phyloP scores from a whole-genome alignment of 2,888 invertebrate species.

The Masnerella sp. region DNA sequence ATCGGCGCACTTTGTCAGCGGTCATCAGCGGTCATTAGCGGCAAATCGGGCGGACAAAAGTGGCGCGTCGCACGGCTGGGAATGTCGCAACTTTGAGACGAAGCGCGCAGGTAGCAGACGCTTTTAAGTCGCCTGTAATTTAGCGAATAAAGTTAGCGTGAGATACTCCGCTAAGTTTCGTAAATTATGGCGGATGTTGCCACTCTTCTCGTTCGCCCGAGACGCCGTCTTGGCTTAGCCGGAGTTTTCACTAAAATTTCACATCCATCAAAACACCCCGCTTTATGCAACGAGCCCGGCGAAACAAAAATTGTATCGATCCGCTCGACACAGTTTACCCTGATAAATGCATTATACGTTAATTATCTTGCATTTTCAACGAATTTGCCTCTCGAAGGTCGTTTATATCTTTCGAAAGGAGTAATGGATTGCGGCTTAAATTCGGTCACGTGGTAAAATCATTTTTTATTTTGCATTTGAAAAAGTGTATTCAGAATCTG shows the following conservation, averaged over 20 bases:
- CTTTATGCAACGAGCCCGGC: constrained; percentile 30
- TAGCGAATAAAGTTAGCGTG: constrained; percentile 70
- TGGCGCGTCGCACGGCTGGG: constrained; percentile 63
- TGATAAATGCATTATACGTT: constrained; percentile 14
- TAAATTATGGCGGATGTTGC: constrained; percentile 63
- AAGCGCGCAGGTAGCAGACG: constrained; percentile 65
- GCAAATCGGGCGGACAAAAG: constrained; percentile 60
- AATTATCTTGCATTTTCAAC: constrained; percentile 10
- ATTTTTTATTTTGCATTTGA: background rate
- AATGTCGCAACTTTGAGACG: constrained; percentile 58
- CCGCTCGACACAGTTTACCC: constrained; percentile 16
- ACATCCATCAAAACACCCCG: constrained; percentile 57
- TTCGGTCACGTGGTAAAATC: background rate
- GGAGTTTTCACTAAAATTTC: constrained; percentile 58
- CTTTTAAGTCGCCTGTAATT: constrained; percentile 71
- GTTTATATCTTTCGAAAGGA: background rate
- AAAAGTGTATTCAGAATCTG: too few species aligned
- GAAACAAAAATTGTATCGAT: constrained; percentile 35
- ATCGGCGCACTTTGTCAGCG: too few species aligned
- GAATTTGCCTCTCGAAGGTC: background rate
- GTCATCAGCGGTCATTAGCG: too few species aligned
- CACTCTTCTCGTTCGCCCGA: constrained; percentile 48
- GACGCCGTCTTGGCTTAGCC: constrained; percentile 55
- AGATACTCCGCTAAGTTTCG: constrained; percentile 63
- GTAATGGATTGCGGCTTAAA: background rate